These are phyloP conservation scores for Microcebus murinus DNA, from an alignment of 2,113 vertebrate genomes.

Conservation along the genomic window DNA sequence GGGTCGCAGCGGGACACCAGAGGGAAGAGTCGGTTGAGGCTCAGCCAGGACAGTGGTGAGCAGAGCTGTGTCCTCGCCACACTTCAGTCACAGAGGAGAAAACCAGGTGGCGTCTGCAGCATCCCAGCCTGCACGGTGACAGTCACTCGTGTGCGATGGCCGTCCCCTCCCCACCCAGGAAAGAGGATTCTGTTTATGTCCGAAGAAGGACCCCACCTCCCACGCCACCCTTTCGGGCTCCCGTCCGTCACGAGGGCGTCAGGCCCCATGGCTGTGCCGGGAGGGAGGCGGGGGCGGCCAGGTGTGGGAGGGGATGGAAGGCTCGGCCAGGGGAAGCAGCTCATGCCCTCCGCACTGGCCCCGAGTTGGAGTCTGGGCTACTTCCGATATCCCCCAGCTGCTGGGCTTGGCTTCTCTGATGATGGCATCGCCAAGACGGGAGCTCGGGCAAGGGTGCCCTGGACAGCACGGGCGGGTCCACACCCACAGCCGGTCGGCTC, in stretches of 20 bases:
- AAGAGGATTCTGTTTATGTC: too few relatives aligned
- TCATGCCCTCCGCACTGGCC: accelerated
- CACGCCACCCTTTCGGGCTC: not conserved
- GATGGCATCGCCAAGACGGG: not conserved
- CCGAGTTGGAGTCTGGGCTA: not conserved
- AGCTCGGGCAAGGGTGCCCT: accelerated
- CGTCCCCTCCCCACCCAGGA: accelerated
- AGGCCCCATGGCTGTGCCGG: not conserved
- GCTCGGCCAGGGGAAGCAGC: not conserved
- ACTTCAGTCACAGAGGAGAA: not conserved
- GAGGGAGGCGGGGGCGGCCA: not conserved
- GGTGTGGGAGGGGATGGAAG: too few relatives aligned
- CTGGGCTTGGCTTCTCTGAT: not conserved
- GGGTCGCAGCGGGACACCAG: not conserved
- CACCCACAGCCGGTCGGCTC: accelerated
- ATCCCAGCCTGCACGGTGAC: accelerated
- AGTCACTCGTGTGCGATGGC: accelerated
- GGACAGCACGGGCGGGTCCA: accelerated
- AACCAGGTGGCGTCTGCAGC: accelerated
- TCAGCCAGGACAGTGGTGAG: accelerated
- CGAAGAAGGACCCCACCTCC: not conserved
- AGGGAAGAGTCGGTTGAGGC: not conserved
- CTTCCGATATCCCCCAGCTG: not conserved
- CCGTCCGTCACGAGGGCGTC: too few relatives aligned
- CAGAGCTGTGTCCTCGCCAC: not conserved